Evolutionary conservation across 2,797 vertebrate genomes (phyloP).

Genomic region (Anabas testudineus): DNA sequence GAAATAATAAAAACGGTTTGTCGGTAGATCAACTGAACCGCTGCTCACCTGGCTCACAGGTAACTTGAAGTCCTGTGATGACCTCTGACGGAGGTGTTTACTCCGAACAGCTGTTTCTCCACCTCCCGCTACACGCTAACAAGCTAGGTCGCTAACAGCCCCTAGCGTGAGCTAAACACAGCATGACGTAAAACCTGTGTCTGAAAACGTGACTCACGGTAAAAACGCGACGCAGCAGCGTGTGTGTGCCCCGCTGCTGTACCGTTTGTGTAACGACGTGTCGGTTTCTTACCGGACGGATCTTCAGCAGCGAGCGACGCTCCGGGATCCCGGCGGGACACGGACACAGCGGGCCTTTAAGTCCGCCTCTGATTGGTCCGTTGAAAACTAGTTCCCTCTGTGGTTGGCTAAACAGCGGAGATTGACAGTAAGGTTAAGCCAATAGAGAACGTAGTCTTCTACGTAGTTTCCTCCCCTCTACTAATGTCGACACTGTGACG

Average conservation of each 20-base stretch:
- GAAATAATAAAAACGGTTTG: too few species aligned
- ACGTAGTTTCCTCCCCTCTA: not conserved
- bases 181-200: fast-evolving
- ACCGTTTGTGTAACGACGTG: not conserved
- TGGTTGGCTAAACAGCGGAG: slow-evolving; percentile 34
- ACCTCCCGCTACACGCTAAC: slow-evolving; percentile 18
- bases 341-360: slow-evolving; percentile 4
- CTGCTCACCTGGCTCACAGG: too few species aligned
- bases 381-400: not conserved
- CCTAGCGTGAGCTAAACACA: not conserved
- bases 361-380: slow-evolving; percentile 46
- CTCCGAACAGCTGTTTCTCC: too few species aligned
- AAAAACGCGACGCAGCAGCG: fast-evolving
- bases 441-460: not conserved
- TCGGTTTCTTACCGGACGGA: slow-evolving; percentile 34
- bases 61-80: too few species aligned
- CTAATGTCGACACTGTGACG: not conserved
- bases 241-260: not conserved
- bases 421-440: fast-evolving
- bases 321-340: slow-evolving; percentile 12
- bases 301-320: slow-evolving; percentile 48
- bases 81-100: too few species aligned
- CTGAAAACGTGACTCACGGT: fast-evolving
- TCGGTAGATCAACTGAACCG: too few species aligned
- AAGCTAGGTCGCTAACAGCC: slow-evolving; percentile 47